Evolutionary conservation across 2,113 vertebrate genomes (phyloP), one percentile per base, ranked within the genome.

Genomic region (Brachyhypopomus gauderio): DNA sequence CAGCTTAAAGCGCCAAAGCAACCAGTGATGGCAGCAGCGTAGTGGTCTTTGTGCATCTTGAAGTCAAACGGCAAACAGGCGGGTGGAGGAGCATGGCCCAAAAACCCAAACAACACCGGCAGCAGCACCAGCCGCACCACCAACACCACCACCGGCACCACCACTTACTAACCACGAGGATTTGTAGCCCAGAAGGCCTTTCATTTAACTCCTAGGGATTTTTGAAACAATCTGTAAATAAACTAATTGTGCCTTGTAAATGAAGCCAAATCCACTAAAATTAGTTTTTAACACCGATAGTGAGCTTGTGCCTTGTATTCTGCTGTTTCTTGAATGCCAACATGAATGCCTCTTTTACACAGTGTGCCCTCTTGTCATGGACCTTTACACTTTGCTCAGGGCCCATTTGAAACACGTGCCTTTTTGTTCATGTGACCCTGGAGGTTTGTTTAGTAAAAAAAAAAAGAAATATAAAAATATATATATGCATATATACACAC

Each of bases 161-260:
- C 78, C 72, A 66, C 79, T 63, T 96, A 96, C 96, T 98, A 96
- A 97, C 95, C 88, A 90, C 84, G 90, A 77, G 83, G 92, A 95
- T 86, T 85, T 72, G 60, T 85, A 90, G 90, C 83, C 86, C 85
- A 90, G 88, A 86, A 69, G 71, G 79, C 80, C 73, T 88, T 95
- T 95, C 95, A 94, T 92, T 87, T 91, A 87, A 89, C 91, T 89
- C 83, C 91, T 79, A 91, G 88, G 86, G 83, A 72, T 91, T 88
- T 63, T 36, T 85, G 84, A 30, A 30, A 73, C 90, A 88, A 86
- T 91, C 72, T 97, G 96, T 96, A 96, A 93, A 96, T 96, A 94
- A 95, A 97, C 95, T 96, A 96, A 96, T 95, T 91, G 89, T 94
- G 94, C 94, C 95, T 95, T 96, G 95, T 96, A 95, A 93, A 94